Percentiles rank a stretch among this genome's conserved stretches.
These are phyloP conservation scores for Reinhardtius hippoglossoides DNA, from an alignment of 2,113 vertebrate species.

Conservation along the genomic window DNA sequence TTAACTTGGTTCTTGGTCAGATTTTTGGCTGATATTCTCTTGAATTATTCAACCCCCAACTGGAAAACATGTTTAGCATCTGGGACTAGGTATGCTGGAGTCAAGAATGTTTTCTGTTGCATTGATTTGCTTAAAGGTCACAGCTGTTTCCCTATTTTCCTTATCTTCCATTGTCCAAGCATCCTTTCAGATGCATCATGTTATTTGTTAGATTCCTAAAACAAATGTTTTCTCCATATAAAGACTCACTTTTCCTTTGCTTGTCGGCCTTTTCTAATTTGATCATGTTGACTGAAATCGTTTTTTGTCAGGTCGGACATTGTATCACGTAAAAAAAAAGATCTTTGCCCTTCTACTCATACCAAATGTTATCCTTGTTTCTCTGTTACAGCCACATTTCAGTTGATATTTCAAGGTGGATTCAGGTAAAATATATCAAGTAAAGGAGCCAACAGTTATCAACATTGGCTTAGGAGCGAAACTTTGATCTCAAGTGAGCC, in stretches of 20 bases:
- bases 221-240: constrained; percentile 54
- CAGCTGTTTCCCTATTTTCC: constrained; percentile 56
- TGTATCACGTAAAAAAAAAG: constrained; percentile 26
- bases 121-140: constrained; percentile 64
- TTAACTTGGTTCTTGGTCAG: constrained; percentile 51
- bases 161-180: constrained; percentile 43
- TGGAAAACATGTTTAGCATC: constrained; percentile 74
- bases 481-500: constrained; percentile 60
- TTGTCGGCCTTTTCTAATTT: constrained; percentile 2
- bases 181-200: constrained; percentile 43
- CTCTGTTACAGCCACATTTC: constrained; percentile 32
- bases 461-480: constrained; percentile 48
- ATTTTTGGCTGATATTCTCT: constrained; percentile 63
- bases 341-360: constrained; percentile 1
- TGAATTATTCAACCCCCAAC: constrained; percentile 59
- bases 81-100: constrained; percentile 47
- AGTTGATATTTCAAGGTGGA: constrained; percentile 34
- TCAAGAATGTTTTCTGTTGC: constrained; percentile 50
- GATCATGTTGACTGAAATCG: background rate
- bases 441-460: constrained; percentile 57
- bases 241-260: constrained; percentile 21
- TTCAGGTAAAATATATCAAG: constrained; percentile 48
- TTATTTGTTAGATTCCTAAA: constrained; percentile 27
- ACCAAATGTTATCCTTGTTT: constrained; percentile 19
- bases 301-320: constrained; percentile 14